Evolutionary conservation across 2,888 invertebrate species (phyloP), one percentile per base, ranked within the genome.

Genomic region (Corbicula japonica): DNA sequence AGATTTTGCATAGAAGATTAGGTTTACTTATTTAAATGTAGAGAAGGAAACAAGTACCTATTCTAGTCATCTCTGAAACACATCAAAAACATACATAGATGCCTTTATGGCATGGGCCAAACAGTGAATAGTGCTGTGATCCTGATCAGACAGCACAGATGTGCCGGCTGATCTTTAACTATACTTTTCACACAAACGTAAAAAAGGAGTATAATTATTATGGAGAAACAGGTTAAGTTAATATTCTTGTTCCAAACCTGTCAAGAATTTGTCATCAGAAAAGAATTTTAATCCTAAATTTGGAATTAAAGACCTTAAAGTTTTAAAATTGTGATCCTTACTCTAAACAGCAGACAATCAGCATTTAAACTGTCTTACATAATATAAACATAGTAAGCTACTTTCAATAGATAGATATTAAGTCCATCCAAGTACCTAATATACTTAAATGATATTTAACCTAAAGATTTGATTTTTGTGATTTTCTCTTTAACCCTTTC

Each of bases 361-460:
- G 32, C 26, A 41, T 61, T 34, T 48, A 69, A 44, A 58, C 28
- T 46, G 32, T 46, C 32, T 68, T 60, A 60, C 60, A 34, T 46
- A 69, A 69, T 50, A 38, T 23, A 60, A 58, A 48, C 44, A 48
- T 23, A 34, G 18, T 60, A 48, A 50, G 26, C 32, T 34, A 60
- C 12, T 32, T 21, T 60, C 12, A 48, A 69, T 35, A 60, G 46
- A 46, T n/a, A 41, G n/a, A 54, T 38, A 38, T 54, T 38, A 54
- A 54, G 18, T 15, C 46, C 23, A 48, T 50, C 35, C 52, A 52
- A 38, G 21, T 15, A 50, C 28, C 44, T 46, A 35, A 38, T 23
- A n/a, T 54, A 71, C 41, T 62, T 34, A 60, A 62, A 71, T 38
- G 30, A 46, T 54, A 54, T 71, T 71, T 71, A 54, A 62, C 56